Base-by-base conservation (phyloP, 2,888 invertebrate genomes). In the Peribatodes rhomboidaria region DNA sequence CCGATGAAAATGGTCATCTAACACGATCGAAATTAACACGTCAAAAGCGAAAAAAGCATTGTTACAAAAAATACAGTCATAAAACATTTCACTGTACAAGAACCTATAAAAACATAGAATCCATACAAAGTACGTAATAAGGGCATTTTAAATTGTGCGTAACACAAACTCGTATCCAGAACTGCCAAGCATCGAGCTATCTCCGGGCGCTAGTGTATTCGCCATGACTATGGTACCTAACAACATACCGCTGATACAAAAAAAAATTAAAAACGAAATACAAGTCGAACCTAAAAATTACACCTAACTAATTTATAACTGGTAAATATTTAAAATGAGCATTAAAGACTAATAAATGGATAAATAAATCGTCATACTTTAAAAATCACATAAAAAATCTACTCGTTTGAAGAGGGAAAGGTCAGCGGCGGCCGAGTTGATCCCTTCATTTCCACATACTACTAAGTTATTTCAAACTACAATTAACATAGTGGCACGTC, bases 311-410 rank as follows among this genome's bases (percentile, higher is more conserved):
- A 83, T 80, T 85, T 56, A 83, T 88, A 89, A 89, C 87, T 90
- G 91, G 90, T 91, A 91, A 87, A 89, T 90, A 89, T 87, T 89
- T 87, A 81, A 86, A 89, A 90, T 92, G 92, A 92, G 92, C 92
- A 92, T 91, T 89, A 86, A 83, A 86, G 79, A 87, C 90, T 88
- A 90, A 86, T 81, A 86, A 81, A 81, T 79, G 87, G 89, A 88
- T 90, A 91, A 90, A 92, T 90, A 90, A 66, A 86, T 86, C 86
- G 84, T 88, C 88, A 84, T 84, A 87, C 76, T 85, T 84, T 81
- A 80, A 87, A 83, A 89, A 89, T 87, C 87, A 88, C 88, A 89
- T 87, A 84, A 82, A 80, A 82, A 79, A 75, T 73, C 80, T 82
- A 78, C 74, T 75, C 79, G 69, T 18, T 49, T 52, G 68, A 37